Conservation (phyloP, 1,140 invertebrate species). For the Cylas formicarius region DNA sequence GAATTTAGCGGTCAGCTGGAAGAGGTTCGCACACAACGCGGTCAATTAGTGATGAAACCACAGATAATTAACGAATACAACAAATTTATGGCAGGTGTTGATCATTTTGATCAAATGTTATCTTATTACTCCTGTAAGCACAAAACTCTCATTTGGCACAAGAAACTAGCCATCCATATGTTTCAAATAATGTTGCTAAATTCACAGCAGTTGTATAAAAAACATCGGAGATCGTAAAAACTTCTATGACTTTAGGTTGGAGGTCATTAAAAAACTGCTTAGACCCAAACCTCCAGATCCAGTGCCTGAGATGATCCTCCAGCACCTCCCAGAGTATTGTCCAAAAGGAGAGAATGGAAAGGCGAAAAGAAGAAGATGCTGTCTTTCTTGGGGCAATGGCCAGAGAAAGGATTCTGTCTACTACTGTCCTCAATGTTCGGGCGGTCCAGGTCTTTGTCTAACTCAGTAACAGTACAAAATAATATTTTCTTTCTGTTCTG, state of each 20-base stretch:
- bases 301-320: conserved; percentile 4
- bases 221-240: conserved; percentile 1
- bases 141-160: conserved; percentile 23
- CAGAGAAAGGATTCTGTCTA: conserved; percentile 11
- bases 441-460: conserved; percentile 15
- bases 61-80: conserved; percentile 15
- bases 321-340: conserved; percentile 11
- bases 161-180: conserved; percentile 23
- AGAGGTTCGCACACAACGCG: conserved; percentile 5
- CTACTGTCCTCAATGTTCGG: conserved; percentile 15
- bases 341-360: conserved; percentile 7
- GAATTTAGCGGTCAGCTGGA: conserved; percentile 9
- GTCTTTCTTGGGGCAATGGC: conserved; percentile 7
- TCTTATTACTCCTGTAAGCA: conserved; percentile 20
- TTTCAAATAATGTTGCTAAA: conserved; percentile 22
- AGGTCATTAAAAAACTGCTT: conserved; percentile 9
- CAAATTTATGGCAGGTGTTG: conserved; percentile 16
- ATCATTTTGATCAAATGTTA: conserved; percentile 19
- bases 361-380: conserved; percentile 10
- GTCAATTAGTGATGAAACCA: conserved; percentile 8
- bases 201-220: conserved; percentile 12
- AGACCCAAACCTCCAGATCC: neutral
- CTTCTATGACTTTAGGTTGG: conserved; percentile 8
- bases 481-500: too few species aligned
- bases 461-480: too few species aligned